phyloP scores from a whole-genome alignment of 2,797 vertebrate genomes.

The Sparus aurata region DNA sequence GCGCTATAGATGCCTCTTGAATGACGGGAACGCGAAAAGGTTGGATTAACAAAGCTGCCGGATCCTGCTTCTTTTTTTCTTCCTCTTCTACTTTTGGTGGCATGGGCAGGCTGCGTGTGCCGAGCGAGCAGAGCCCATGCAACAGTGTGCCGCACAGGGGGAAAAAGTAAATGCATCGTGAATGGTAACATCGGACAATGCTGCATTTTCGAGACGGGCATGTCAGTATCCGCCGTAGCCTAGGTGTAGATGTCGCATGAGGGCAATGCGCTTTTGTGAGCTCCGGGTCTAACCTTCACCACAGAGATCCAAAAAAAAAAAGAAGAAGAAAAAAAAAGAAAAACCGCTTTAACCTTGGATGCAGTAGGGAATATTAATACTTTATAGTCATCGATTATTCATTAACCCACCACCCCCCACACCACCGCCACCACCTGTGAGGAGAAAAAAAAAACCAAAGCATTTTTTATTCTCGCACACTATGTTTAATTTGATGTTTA shows the following conservation, averaged over 20 bases:
- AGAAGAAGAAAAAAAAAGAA: too few relatives aligned
- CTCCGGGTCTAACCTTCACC: slow-evolving; percentile 82
- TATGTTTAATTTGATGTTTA: slow-evolving; percentile 81
- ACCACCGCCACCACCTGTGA: slow-evolving; percentile 11
- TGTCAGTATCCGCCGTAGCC: slow-evolving; percentile 78
- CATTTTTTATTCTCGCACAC: slow-evolving; percentile 52
- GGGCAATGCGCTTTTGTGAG: slow-evolving; percentile 85
- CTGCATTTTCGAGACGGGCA: slow-evolving; percentile 78
- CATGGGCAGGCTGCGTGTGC: slow-evolving; percentile 56
- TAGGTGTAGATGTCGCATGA: slow-evolving; percentile 85
- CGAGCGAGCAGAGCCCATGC: slow-evolving; percentile 73
- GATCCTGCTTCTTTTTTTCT: slow-evolving; percentile 15
- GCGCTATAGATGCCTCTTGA: slow-evolving; percentile 75
- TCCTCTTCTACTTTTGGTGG: slow-evolving; percentile 73
- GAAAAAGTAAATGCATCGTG: slow-evolving; percentile 81
- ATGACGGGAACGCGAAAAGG: slow-evolving; percentile 77
- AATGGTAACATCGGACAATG: slow-evolving; percentile 77
- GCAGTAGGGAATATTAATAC: slow-evolving; percentile 82
- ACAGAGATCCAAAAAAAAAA: slow-evolving; percentile 68
- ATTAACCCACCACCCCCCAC: slow-evolving; percentile 46
- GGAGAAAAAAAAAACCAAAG: slow-evolving; percentile 63
- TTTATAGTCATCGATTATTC: slow-evolving; percentile 83
- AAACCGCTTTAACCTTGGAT: slow-evolving; percentile 82
- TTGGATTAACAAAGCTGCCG: slow-evolving; percentile 57
- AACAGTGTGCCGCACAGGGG: slow-evolving; percentile 85